A percentile compares a stretch with the other conserved stretches of the same genome.
Evolutionary conservation across 2,797 vertebrate species (phyloP).

Genomic region (Chrysocyon brachyurus): DNA sequence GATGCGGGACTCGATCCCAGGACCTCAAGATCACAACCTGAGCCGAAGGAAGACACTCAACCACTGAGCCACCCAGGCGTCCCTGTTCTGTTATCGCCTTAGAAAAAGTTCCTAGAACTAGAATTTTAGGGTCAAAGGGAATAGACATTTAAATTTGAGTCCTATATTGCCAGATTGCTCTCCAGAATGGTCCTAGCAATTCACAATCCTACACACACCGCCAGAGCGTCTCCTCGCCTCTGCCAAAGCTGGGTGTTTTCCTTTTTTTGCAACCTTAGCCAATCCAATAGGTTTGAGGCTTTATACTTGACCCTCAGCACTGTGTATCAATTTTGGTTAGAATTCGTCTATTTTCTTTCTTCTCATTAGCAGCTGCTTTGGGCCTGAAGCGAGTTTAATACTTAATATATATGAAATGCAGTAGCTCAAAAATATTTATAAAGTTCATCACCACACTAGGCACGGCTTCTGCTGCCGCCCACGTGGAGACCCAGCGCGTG

Average conservation of each 20-base stretch:
- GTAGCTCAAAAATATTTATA: not conserved
- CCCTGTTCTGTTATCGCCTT: not conserved
- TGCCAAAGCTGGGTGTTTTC: not conserved
- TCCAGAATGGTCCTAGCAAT: not conserved
- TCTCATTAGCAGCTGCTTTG: not conserved
- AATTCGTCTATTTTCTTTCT: not conserved
- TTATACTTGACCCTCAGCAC: not conserved
- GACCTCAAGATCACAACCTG: no score
- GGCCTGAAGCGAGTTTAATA: not conserved
- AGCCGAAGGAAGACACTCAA: no score
- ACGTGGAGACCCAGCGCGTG: accelerated
- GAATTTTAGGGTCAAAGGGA: not conserved
- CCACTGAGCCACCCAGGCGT: not conserved
- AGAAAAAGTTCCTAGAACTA: not conserved
- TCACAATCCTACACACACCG: not conserved
- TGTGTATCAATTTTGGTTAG: not conserved
- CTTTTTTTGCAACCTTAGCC: not conserved
- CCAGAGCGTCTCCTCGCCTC: not conserved
- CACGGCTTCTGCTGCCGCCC: not conserved
- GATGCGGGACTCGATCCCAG: no score
- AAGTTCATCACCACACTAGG: not conserved
- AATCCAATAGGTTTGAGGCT: not conserved
- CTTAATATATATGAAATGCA: not conserved
- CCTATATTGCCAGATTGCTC: not conserved
- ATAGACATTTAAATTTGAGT: not conserved